Evolutionary conservation across 2,888 invertebrate species (phyloP), one percentile per base, ranked within the genome.

Genomic region (Zelleria hepariella): DNA sequence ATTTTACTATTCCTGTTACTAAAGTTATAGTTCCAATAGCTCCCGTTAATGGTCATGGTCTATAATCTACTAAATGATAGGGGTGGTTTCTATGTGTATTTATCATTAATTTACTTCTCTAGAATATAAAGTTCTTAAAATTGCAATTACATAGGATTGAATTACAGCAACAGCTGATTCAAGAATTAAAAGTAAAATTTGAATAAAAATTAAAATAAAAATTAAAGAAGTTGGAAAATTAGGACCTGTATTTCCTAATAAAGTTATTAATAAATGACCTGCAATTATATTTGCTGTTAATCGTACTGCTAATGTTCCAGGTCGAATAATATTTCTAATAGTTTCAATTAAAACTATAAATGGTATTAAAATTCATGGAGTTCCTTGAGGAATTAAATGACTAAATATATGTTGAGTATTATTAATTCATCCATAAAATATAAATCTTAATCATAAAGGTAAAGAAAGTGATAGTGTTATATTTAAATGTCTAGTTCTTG

Each of bases 271-370:
- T 78, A 94, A 73, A 75, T 94, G 93, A 0, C 93, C 93, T 1
- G 94, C 93, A 88, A 93, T 93, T 91, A 94, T 93, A 87, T 94
- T 94, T n/a, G 94, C 94, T 5, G 92, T 90, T 86, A 94, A 72
- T 64, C 94, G 93, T 61, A 94, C 90, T 0, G 92, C 91, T 85
- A 94, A 78, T 2, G 94, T 94, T 75, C 90, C 83, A 0, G 93
- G 93, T 10, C 93, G 93, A 78, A 94, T 93, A 65, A 93, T 67
- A 84, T 93, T 93, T 68, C 93, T 94, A 81, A 93, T 91, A 47
- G 92, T 90, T 92, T 94, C 94, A 90, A 94, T 93, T 79, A 92
- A 75, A 6, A 94, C 93, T 89, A 94, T 93, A 86, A 94, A 93
- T 26, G 92, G 92, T 83, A 93, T 93, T 70, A 94, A 68, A 68